Percentiles rank a stretch among this genome's conserved stretches.
Conservation (phyloP, 2,888 invertebrate species). For the Tenthredo distinguenda region DNA sequence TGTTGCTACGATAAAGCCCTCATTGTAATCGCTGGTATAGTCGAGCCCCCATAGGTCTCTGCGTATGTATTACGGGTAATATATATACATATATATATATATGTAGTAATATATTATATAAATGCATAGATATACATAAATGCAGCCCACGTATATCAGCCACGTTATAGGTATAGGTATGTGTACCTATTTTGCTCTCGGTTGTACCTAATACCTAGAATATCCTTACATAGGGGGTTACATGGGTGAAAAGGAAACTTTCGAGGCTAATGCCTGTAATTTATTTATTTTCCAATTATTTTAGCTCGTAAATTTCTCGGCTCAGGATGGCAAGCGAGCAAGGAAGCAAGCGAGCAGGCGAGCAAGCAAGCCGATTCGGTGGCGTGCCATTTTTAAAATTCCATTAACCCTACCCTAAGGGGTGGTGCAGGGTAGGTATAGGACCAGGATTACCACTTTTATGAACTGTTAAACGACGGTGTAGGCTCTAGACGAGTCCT, state of each 20-base stretch:
- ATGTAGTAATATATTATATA: background rate
- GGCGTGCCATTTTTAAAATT: constrained; percentile 51
- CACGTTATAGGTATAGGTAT: background rate
- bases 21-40: constrained; percentile 63
- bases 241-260: constrained; percentile 57
- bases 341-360: background rate
- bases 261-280: constrained; percentile 65
- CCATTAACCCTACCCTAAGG: constrained; percentile 48
- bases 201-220: background rate
- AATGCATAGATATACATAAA: background rate
- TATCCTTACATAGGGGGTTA: background rate
- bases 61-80: background rate
- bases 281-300: constrained; percentile 72
- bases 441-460: constrained; percentile 72
- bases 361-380: constrained; percentile 17
- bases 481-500: constrained; percentile 32
- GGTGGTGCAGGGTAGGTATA: constrained; percentile 63
- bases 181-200: background rate
- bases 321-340: background rate
- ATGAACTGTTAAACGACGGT: constrained; percentile 62
- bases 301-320: constrained; percentile 54
- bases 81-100: background rate
- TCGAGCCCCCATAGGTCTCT: constrained; percentile 1
- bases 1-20: constrained; percentile 49
- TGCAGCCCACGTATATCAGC: background rate